Evolutionary conservation across 2,797 vertebrate species (phyloP).

Genomic region (Momotus momota): DNA sequence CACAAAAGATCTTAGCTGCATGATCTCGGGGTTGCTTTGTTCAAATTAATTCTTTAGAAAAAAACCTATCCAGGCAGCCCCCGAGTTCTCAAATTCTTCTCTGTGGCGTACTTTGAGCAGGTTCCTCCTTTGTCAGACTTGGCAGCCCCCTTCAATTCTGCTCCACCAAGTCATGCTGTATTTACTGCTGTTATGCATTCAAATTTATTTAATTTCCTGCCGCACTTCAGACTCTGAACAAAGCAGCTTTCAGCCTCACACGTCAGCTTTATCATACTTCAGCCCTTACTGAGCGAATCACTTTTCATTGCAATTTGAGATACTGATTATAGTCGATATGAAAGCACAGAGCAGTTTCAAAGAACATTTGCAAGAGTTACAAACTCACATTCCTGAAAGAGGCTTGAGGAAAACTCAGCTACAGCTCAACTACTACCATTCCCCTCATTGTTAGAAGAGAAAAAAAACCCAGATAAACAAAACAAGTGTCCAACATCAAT

Average conservation of each 20-base stretch:
- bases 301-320: neutral
- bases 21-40: neutral
- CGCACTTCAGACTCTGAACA: neutral
- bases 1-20: neutral
- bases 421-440: neutral
- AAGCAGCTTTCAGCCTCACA: neutral
- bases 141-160: neutral
- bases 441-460: neutral
- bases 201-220: neutral
- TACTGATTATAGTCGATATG: neutral
- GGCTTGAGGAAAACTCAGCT: neutral
- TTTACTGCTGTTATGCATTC: neutral
- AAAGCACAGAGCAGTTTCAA: neutral
- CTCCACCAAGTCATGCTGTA: neutral
- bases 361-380: neutral
- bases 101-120: neutral
- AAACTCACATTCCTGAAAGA: neutral
- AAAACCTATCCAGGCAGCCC: neutral
- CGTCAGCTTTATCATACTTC: neutral
- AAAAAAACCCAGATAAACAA: neutral
- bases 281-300: neutral
- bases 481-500: neutral
- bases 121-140: neutral
- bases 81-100: neutral
- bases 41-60: neutral